phyloP scores from a whole-genome alignment of 1,140 invertebrate species.

The Ladona fulva region DNA sequence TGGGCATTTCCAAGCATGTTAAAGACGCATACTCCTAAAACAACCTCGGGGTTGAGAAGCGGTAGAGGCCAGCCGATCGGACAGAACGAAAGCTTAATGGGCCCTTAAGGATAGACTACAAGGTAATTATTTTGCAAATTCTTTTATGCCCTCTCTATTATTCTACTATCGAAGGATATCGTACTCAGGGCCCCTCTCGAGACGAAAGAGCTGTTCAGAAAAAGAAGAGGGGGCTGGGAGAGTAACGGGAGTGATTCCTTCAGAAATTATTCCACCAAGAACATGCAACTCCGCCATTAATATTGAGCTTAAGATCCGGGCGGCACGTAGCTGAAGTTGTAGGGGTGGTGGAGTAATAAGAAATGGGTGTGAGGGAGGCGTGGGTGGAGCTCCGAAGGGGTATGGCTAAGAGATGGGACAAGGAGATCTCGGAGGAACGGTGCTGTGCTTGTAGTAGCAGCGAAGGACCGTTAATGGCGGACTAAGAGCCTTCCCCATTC shows the following conservation, averaged over 20 bases:
- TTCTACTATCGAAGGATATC: no score
- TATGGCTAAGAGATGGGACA: background rate
- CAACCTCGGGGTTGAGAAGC: no score
- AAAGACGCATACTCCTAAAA: no score
- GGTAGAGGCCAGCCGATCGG: no score
- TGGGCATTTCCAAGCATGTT: no score
- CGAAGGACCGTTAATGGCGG: background rate
- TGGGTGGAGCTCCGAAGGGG: background rate
- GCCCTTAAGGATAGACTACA: no score
- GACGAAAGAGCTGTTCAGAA: background rate
- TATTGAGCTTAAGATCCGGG: background rate
- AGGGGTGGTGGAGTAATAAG: background rate
- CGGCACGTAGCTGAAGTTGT: background rate
- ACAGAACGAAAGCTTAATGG: no score
- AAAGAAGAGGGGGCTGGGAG: background rate
- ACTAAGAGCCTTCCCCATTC: background rate
- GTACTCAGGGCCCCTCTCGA: no score
- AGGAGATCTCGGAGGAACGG: background rate
- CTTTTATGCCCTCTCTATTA: no score
- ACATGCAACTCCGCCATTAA: constrained; percentile 4
- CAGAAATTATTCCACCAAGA: constrained; percentile 2
- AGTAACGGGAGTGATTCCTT: background rate
- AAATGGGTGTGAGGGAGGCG: background rate
- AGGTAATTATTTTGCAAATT: no score
- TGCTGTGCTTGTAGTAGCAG: background rate